These are phyloP conservation scores for Rosalia funebris DNA, from an alignment of 2,888 invertebrate genomes.

Conservation along the genomic window DNA sequence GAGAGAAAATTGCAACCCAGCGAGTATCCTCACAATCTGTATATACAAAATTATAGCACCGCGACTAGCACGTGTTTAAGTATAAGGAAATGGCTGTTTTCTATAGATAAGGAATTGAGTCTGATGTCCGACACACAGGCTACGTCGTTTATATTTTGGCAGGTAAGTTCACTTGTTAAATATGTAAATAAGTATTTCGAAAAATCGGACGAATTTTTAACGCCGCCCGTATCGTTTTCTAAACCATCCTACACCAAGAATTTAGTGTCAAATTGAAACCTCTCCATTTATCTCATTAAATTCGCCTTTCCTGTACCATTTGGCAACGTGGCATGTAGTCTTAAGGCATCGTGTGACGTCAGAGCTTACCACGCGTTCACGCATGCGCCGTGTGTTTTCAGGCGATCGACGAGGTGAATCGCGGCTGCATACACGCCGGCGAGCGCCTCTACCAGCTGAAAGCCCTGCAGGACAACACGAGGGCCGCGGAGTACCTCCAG, in stretches of 20 bases:
- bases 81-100: slow-evolving; percentile 89
- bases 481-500: slow-evolving; percentile 87
- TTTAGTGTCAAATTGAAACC: too few relatives aligned
- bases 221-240: too few relatives aligned
- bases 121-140: slow-evolving; percentile 76
- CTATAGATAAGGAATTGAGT: slow-evolving; percentile 74
- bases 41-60: slow-evolving; percentile 99
- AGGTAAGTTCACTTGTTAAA: slow-evolving; percentile 71
- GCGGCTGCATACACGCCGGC: slow-evolving; percentile 89
- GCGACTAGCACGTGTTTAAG: slow-evolving; percentile 95
- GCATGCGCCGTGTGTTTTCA: slow-evolving; percentile 48
- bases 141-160: slow-evolving; percentile 88
- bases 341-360: too few relatives aligned
- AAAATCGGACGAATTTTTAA: too few relatives aligned
- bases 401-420: slow-evolving; percentile 95
- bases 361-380: background rate
- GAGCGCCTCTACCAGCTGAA: slow-evolving; percentile 95
- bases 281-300: too few relatives aligned
- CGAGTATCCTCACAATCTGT: slow-evolving; percentile 96
- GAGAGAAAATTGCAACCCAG: slow-evolving; percentile 92
- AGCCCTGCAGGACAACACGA: slow-evolving; percentile 89
- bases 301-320: too few relatives aligned
- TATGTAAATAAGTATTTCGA: too few relatives aligned
- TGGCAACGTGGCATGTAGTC: too few relatives aligned
- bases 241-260: too few relatives aligned